These are phyloP conservation scores for Gryon sp. DNA, from an alignment of 1,140 invertebrate genomes.

Conservation along the genomic window DNA sequence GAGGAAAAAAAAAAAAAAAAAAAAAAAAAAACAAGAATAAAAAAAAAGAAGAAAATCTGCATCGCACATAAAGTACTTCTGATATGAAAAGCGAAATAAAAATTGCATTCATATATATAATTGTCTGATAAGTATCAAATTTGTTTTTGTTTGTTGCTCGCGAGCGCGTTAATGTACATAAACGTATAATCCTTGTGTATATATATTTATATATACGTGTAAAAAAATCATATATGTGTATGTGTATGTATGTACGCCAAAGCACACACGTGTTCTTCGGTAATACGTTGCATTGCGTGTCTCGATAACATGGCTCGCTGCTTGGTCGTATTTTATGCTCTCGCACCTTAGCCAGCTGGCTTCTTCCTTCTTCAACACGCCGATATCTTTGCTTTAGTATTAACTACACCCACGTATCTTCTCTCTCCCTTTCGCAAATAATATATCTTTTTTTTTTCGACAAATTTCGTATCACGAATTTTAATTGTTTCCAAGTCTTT, in stretches of 20 bases:
- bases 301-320: slow-evolving; percentile 72
- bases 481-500: slow-evolving; percentile 17
- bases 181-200: slow-evolving; percentile 40
- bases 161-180: slow-evolving; percentile 35
- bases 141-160: slow-evolving; percentile 61
- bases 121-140: slow-evolving; percentile 48
- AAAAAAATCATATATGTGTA: no score
- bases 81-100: slow-evolving; percentile 15
- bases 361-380: slow-evolving; percentile 69
- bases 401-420: slow-evolving; percentile 48
- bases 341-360: slow-evolving; percentile 67
- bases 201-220: no score
- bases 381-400: slow-evolving; percentile 69
- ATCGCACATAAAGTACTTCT: slow-evolving; percentile 6
- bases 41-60: not conserved
- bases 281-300: slow-evolving; percentile 77
- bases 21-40: no score
- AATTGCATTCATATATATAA: slow-evolving; percentile 23
- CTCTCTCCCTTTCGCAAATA: slow-evolving; percentile 7
- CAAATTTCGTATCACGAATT: slow-evolving; percentile 7
- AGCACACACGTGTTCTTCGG: slow-evolving; percentile 63
- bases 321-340: slow-evolving; percentile 74
- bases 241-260: no score
- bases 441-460: slow-evolving; percentile 19
- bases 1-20: no score